A percentile compares a stretch with the other conserved stretches of the same genome.
These are phyloP conservation scores for Crematogaster levior DNA, from an alignment of 2,888 invertebrate species.

Conservation along the genomic window DNA sequence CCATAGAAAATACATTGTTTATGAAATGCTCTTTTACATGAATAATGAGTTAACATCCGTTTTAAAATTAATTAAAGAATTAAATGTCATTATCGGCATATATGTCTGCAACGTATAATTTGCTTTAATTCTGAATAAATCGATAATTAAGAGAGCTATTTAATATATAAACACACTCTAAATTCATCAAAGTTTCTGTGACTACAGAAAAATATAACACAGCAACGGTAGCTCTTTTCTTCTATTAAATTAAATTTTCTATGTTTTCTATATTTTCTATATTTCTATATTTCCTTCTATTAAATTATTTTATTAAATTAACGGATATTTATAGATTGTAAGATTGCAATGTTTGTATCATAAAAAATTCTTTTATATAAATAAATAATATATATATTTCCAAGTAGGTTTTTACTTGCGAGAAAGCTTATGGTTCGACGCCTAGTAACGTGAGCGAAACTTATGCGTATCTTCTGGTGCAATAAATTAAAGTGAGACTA, in stretches of 20 bases:
- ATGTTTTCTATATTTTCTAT: too few relatives aligned
- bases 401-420: too few relatives aligned
- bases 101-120: background rate
- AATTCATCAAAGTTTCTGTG: background rate
- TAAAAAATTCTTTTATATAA: background rate
- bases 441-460: too few relatives aligned
- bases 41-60: background rate
- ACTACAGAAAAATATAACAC: background rate
- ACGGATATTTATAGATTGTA: background rate
- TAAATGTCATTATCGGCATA: background rate
- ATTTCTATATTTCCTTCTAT: too few relatives aligned
- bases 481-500: too few relatives aligned
- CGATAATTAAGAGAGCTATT: background rate
- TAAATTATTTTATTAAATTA: conserved; percentile 5
- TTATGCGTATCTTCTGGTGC: too few relatives aligned
- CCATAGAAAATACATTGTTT: background rate
- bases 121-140: background rate
- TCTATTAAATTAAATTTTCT: background rate
- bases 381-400: background rate
- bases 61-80: conserved; percentile 8
- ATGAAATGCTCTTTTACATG: background rate
- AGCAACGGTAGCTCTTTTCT: background rate
- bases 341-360: background rate
- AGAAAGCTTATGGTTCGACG: too few relatives aligned
- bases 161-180: too few relatives aligned